Conservation (phyloP, 2,797 vertebrate species). For the Chelidonichthys spinosus region DNA sequence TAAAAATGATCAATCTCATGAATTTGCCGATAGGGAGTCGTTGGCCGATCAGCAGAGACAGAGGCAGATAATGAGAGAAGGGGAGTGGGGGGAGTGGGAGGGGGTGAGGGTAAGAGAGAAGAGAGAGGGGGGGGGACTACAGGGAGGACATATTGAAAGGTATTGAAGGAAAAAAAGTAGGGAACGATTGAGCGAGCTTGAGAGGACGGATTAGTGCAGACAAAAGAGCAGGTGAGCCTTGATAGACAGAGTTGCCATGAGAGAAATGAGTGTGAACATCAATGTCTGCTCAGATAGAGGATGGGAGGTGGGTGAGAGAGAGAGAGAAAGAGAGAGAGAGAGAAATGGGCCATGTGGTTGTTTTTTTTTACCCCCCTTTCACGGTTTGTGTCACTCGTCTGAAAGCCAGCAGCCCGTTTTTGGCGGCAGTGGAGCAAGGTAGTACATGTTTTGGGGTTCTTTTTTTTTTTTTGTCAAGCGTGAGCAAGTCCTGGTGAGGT, state of each 20-base stretch:
- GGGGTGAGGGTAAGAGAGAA: neutral
- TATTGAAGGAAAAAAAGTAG: slow-evolving; percentile 20
- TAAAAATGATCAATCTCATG: slow-evolving; percentile 77
- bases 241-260: slow-evolving; percentile 48
- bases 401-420: slow-evolving; percentile 61
- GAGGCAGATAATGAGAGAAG: slow-evolving; percentile 67
- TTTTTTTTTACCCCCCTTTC: slow-evolving; percentile 48
- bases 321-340: neutral
- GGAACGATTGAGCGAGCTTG: slow-evolving; percentile 34
- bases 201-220: slow-evolving; percentile 55
- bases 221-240: slow-evolving; percentile 71
- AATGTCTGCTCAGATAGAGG: slow-evolving; percentile 34
- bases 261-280: slow-evolving; percentile 44
- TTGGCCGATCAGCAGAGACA: slow-evolving; percentile 65
- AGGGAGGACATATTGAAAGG: slow-evolving; percentile 46
- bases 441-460: slow-evolving; percentile 67
- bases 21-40: slow-evolving; percentile 74
- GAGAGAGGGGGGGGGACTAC: neutral
- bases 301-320: neutral
- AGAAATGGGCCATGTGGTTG: slow-evolving; percentile 58
- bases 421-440: slow-evolving; percentile 61
- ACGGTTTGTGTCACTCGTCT: slow-evolving; percentile 67
- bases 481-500: slow-evolving; percentile 75
- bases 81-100: neutral
- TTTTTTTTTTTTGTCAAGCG: slow-evolving; percentile 71